Evolutionary conservation across 1,140 invertebrate species (phyloP).

Genomic region (Gryllus bimaculatus): DNA sequence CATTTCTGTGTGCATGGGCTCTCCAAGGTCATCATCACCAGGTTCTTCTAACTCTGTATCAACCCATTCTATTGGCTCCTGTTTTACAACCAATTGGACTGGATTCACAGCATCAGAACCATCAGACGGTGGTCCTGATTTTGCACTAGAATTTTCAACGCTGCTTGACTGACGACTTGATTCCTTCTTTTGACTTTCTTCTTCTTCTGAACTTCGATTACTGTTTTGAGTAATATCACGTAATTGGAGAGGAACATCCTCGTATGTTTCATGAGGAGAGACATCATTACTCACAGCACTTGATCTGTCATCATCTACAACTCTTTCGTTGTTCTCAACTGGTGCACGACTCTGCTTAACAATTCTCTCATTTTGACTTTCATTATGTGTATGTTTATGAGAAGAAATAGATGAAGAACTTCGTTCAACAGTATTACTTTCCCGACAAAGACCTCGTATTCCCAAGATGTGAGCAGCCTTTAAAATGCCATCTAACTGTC

Average conservation of each 20-base stretch:
- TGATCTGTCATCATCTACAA: neutral
- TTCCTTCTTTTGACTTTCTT: neutral
- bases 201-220: neutral
- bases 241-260: neutral
- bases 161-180: neutral
- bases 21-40: constrained; percentile 11
- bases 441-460: constrained; percentile 60
- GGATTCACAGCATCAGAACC: neutral
- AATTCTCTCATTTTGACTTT: neutral
- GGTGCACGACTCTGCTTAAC: neutral
- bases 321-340: neutral
- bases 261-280: neutral
- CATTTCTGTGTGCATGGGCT: constrained; percentile 30
- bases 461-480: constrained; percentile 69
- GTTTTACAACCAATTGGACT: constrained; percentile 41
- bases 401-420: neutral
- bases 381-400: neutral
- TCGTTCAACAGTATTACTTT: constrained; percentile 30
- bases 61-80: constrained; percentile 59
- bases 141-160: neutral
- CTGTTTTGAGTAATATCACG: neutral
- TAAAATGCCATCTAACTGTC: constrained; percentile 65
- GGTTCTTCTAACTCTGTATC: constrained; percentile 35
- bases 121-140: neutral
- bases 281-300: neutral